Evolutionary conservation across 2,113 vertebrate genomes (phyloP).

Genomic region (Ardeotis arabs): DNA sequence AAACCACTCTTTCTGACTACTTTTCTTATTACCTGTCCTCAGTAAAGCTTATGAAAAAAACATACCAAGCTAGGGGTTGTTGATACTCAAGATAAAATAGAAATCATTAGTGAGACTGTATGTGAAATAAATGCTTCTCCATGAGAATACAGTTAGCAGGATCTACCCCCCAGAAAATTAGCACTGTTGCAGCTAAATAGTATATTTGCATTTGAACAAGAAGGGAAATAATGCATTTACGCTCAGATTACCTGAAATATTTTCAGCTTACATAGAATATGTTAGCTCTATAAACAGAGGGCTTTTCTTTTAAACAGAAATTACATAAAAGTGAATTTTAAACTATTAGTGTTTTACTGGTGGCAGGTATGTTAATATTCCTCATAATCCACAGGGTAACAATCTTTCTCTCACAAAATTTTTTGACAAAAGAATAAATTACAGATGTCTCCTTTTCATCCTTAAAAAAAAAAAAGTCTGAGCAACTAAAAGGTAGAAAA

Average conservation of each 20-base stretch:
- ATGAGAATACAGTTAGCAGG: background rate
- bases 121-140: background rate
- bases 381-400: background rate
- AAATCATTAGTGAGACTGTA: background rate
- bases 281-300: background rate
- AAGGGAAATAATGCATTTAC: background rate
- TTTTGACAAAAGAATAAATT: background rate
- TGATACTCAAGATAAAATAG: background rate
- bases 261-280: background rate
- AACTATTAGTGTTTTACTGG: background rate
- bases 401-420: background rate
- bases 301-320: background rate
- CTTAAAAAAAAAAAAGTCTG: background rate
- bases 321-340: background rate
- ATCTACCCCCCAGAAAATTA: background rate
- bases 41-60: background rate
- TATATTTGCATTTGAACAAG: background rate
- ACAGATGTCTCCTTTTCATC: background rate
- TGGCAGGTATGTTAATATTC: background rate
- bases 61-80: fast-evolving
- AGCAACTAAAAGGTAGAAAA: slow-evolving; percentile 22
- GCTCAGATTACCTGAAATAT: background rate
- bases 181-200: background rate
- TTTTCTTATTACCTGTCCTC: background rate
- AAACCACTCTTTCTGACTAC: background rate